Conservation (phyloP, 2,888 invertebrate genomes). For the Camptogramma bilineatum region DNA sequence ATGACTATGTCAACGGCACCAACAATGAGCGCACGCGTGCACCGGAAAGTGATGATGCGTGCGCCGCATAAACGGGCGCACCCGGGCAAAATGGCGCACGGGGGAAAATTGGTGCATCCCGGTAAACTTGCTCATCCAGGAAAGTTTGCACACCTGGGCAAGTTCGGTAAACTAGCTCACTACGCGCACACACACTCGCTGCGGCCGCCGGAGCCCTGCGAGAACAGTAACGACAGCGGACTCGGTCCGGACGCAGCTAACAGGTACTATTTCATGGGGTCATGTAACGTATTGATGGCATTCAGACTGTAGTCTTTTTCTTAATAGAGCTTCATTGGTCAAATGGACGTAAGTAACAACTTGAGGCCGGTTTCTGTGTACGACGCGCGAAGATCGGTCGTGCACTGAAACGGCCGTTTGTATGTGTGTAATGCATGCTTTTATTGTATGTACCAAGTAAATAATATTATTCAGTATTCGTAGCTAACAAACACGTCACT, state of each 20-base stretch:
- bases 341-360: too few species aligned
- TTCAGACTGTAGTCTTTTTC: conserved; percentile 3
- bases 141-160: conserved; percentile 71
- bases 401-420: too few species aligned
- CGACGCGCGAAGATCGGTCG: too few species aligned
- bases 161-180: conserved; percentile 72
- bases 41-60: conserved; percentile 88
- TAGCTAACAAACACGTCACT: not conserved
- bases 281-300: conserved; percentile 13
- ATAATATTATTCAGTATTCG: not conserved
- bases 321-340: not conserved
- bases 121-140: conserved; percentile 66
- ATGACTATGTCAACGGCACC: conserved; percentile 90
- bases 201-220: conserved; percentile 87
- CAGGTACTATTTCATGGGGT: conserved; percentile 63
- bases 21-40: conserved; percentile 88
- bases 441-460: not conserved
- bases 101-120: conserved; percentile 71
- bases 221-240: conserved; percentile 96
- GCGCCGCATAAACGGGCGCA: conserved; percentile 86
- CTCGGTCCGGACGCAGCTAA: conserved; percentile 90
- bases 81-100: conserved; percentile 79
- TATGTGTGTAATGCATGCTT: not conserved
- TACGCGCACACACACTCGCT: conserved; percentile 79
- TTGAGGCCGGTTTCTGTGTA: too few species aligned